Evolutionary conservation across 2,888 invertebrate species (phyloP).

Genomic region (Hirtodrosophila alboralis): DNA sequence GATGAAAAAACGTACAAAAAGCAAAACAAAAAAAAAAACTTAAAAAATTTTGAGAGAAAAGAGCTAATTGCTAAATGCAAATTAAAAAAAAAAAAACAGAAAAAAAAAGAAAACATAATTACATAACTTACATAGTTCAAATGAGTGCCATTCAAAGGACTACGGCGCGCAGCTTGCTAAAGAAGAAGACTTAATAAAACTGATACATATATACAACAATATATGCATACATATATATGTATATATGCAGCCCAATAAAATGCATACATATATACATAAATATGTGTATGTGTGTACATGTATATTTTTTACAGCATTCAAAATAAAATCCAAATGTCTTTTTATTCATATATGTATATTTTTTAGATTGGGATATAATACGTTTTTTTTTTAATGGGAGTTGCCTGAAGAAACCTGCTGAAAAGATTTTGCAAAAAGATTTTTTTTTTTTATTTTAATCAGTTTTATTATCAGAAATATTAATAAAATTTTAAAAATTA

Average conservation of each 20-base stretch:
- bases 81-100: conserved; percentile 6
- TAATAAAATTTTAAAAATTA: too few species aligned
- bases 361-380: too few species aligned
- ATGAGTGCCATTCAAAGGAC: conserved; percentile 43
- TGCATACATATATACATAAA: conserved; percentile 1
- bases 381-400: too few species aligned
- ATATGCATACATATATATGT: conserved; percentile 16
- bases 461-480: too few species aligned
- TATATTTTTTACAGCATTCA: conserved; percentile 74
- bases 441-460: too few species aligned
- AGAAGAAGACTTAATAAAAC: conserved; percentile 72
- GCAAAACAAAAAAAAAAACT: conserved; percentile 26
- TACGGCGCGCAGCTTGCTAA: conserved; percentile 53
- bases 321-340: conserved; percentile 45
- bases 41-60: conserved; percentile 31
- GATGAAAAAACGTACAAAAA: conserved; percentile 52
- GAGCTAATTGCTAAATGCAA: conserved; percentile 7
- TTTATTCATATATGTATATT: too few species aligned
- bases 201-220: conserved; percentile 54
- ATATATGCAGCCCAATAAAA: neutral
- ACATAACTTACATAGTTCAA: conserved; percentile 28
- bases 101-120: conserved; percentile 14
- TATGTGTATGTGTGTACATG: conserved; percentile 39
- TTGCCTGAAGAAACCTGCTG: too few species aligned
- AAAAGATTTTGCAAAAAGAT: too few species aligned